Percentiles rank a stretch among this genome's conserved stretches.
Evolutionary conservation across 1,140 invertebrate species (phyloP).

Genomic region (Brachionus calyciflorus): DNA sequence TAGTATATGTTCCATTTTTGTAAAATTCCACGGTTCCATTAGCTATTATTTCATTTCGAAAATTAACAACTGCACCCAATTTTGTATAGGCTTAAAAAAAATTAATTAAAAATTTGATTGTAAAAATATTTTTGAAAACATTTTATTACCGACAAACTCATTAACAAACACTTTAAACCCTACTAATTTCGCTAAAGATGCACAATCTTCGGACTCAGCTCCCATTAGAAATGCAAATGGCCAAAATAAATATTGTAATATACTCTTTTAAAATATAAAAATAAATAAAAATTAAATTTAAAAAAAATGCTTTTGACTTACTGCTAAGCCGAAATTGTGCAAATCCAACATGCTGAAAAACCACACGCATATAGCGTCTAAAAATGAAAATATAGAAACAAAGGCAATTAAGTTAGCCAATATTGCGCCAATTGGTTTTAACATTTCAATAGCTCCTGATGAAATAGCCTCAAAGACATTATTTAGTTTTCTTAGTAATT

Average conservation of each 20-base stretch:
- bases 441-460: conserved; percentile 1
- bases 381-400: conserved; percentile 49
- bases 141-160: conserved; percentile 42
- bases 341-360: conserved; percentile 49
- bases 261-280: neutral
- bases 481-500: neutral
- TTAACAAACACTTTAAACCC: conserved; percentile 46
- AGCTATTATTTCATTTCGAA: conserved; percentile 24
- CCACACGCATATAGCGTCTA: conserved; percentile 50
- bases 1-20: neutral
- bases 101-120: neutral
- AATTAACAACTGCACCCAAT: conserved; percentile 26
- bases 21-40: conserved; percentile 17
- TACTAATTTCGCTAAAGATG: neutral
- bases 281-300: neutral
- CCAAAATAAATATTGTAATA: conserved; percentile 44
- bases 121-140: neutral
- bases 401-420: conserved; percentile 48
- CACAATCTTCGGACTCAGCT: conserved; percentile 15
- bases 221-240: conserved; percentile 47
- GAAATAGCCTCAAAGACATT: conserved; percentile 44
- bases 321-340: conserved; percentile 42
- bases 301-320: neutral
- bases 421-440: conserved; percentile 33
- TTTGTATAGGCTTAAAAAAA: conserved; percentile 29